These are phyloP conservation scores for Patella pellucida DNA, from an alignment of 2,888 invertebrate species.

Conservation along the genomic window DNA sequence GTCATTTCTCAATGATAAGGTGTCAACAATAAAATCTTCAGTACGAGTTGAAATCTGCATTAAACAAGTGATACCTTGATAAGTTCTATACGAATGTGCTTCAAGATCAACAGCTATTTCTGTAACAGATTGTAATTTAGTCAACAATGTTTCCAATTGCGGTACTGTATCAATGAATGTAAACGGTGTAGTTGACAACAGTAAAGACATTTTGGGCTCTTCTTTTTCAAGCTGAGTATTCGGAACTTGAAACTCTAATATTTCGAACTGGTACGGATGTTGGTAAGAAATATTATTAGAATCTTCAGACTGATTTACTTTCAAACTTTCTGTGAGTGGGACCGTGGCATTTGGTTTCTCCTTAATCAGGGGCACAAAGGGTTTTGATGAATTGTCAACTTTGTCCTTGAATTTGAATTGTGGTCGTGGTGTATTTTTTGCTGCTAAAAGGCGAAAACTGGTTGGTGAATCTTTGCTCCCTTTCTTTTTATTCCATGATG, in stretches of 20 bases:
- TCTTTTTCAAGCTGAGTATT: conserved; percentile 73
- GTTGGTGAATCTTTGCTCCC: conserved; percentile 34
- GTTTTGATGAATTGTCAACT: conserved; percentile 83
- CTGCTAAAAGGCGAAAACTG: conserved; percentile 70
- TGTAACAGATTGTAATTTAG: conserved; percentile 78
- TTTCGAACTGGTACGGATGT: conserved; percentile 90
- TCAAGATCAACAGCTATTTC: conserved; percentile 90
- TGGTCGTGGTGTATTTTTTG: conserved; percentile 76
- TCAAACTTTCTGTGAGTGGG: conserved; percentile 73
- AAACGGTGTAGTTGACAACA: conserved; percentile 78
- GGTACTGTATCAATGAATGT: conserved; percentile 79
- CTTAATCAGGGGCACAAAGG: conserved; percentile 87
- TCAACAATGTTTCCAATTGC: conserved; percentile 78
- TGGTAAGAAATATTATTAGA: conserved; percentile 73
- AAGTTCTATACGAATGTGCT: conserved; percentile 92
- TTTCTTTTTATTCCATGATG: conserved; percentile 69
- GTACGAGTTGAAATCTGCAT: conserved; percentile 89
- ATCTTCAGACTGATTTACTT: conserved; percentile 43
- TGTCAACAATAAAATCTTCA: conserved; percentile 90
- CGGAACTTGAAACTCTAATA: conserved; percentile 80
- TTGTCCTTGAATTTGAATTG: conserved; percentile 87
- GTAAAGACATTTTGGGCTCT: conserved; percentile 70
- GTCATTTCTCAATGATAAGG: conserved; percentile 85
- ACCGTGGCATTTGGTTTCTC: conserved; percentile 90
- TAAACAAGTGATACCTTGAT: conserved; percentile 94